phyloP scores from a whole-genome alignment of 2,888 invertebrate species.

The Cynaeus angustus region DNA sequence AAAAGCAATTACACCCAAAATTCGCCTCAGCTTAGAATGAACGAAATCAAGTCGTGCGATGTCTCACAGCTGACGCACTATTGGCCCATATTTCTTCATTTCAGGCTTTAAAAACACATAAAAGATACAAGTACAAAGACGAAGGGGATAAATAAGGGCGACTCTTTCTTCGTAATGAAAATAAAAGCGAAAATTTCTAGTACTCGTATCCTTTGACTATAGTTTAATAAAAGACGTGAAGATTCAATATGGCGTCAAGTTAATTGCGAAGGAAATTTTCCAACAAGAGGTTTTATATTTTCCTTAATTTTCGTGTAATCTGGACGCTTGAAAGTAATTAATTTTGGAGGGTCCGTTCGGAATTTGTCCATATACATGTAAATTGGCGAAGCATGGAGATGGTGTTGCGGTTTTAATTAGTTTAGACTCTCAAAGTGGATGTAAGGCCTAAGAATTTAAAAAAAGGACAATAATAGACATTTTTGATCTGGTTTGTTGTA shows the following conservation, averaged over 20 bases:
- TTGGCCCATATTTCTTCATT: conserved; percentile 26
- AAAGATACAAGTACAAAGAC: neutral
- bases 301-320: conserved; percentile 34
- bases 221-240: conserved; percentile 23
- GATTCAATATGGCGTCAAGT: conserved; percentile 5
- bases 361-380: conserved; percentile 44
- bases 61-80: conserved; percentile 24
- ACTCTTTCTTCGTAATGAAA: conserved; percentile 23
- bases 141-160: conserved; percentile 17
- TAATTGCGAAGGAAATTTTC: conserved; percentile 22
- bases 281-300: conserved; percentile 11
- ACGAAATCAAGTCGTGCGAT: conserved; percentile 7
- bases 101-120: conserved; percentile 13
- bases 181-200: conserved; percentile 26
- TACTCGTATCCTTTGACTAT: neutral
- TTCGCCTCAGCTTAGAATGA: neutral
- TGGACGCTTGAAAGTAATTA: conserved; percentile 31
- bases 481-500: no score
- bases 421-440: conserved; percentile 3
- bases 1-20: conserved; percentile 5
- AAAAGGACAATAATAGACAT: no score
- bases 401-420: conserved; percentile 34
- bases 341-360: conserved; percentile 36
- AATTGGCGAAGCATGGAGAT: conserved; percentile 22
- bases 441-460: no score